Base-by-base conservation (phyloP, 2,797 vertebrate species). In the Tokudaia tokunoshimensis region DNA sequence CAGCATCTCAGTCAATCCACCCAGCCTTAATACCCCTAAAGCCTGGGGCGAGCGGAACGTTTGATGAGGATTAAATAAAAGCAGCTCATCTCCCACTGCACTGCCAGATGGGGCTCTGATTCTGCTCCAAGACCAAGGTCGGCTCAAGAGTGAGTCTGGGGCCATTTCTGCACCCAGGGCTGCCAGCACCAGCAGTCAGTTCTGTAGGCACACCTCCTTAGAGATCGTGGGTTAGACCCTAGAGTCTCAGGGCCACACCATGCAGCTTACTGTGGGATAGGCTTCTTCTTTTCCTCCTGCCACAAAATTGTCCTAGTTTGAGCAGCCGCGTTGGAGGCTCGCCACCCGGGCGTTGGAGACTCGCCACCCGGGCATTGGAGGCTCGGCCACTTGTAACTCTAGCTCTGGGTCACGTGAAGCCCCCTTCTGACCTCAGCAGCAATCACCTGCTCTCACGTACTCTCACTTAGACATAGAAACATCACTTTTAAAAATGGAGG, bases 11-110 rank as follows among this genome's bases (percentile, higher is more conserved):
- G 83, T 76, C 83, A 22, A 89, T 81, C 88, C 26, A 0, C 81
- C 87, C 81, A 67, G 89, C 92, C 76, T 55, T 84, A 87, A 90
- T 87, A 91, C 57, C 65, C 75, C 85, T 41, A 94, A 96, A 91
- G 76, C 94, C 89, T 34, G 31, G 83, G 85, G 78, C 19, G 2
- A 96, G 70, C 22, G 50, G 47, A 95, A 75, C 81, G 14, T 95
- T 95, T 94, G 76, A 92, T 79, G 93, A 88, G 70, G 86, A 94
- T 95, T 94, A 92, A 85, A 67, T 91, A 83, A 89, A 93, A 82
- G 86, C 89, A 44, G 44, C 72, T 84, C 12, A 41, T n/a, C 72
- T 81, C 89, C 24, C 44, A n/a, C 85, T 31, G 7, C 19, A 75
- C 41, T 79, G 87, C 88, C 84, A 87, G 80, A 75, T 91, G 76